phyloP scores from a whole-genome alignment of 35 echinoderm and acorn worm genomes.

The Patiria miniata region DNA sequence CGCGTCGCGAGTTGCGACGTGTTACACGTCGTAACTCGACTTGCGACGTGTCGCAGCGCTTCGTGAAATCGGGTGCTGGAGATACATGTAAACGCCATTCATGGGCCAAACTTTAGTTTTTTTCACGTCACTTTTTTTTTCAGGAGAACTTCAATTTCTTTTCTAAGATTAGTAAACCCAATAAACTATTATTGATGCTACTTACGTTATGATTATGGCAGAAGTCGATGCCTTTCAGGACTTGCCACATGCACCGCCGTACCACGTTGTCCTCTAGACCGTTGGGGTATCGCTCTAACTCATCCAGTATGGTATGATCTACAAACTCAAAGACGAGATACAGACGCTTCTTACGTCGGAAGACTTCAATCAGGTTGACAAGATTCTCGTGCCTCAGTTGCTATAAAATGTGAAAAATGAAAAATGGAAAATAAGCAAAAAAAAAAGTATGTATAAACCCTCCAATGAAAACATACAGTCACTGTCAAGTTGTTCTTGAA shows the following conservation, averaged over 20 bases:
- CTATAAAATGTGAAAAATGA: slow-evolving; percentile 58
- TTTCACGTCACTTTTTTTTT: too few relatives aligned
- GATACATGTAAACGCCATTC: too few relatives aligned
- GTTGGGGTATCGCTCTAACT: slow-evolving; percentile 83
- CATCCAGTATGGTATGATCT: slow-evolving; percentile 96
- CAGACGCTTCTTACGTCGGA: slow-evolving; percentile 92
- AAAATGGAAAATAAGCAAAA: background rate
- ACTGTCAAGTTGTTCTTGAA: too few relatives aligned
- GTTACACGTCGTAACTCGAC: too few relatives aligned
- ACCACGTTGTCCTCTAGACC: slow-evolving; percentile 88
- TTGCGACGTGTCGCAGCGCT: too few relatives aligned
- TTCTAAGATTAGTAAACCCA: too few relatives aligned
- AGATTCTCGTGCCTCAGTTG: slow-evolving; percentile 99
- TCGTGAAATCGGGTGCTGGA: too few relatives aligned
- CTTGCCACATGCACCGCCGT: slow-evolving; percentile 93
- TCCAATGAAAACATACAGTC: too few relatives aligned
- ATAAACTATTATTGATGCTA: background rate
- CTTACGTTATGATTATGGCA: slow-evolving; percentile 98
- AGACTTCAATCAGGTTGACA: slow-evolving; percentile 97
- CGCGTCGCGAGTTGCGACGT: too few relatives aligned
- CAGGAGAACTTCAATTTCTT: too few relatives aligned
- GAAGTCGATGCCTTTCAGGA: slow-evolving; percentile 94
- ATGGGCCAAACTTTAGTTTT: too few relatives aligned
- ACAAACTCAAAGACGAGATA: slow-evolving; percentile 99
- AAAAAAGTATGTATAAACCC: background rate